These are phyloP conservation scores for Anhinga rufa DNA, from an alignment of 2,113 vertebrate species.

Conservation along the genomic window DNA sequence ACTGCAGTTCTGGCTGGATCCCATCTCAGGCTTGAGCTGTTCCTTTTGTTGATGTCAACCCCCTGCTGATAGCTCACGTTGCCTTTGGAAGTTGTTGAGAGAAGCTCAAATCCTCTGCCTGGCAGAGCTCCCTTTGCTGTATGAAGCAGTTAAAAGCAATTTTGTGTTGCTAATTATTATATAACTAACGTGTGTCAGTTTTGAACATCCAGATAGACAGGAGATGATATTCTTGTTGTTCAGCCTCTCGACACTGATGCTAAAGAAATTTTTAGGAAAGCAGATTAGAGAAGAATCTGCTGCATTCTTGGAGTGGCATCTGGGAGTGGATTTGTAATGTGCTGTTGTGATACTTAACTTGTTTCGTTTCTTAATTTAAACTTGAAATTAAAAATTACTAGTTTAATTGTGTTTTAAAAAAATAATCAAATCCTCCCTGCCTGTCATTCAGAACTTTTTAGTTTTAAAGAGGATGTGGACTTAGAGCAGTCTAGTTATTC, in stretches of 20 bases:
- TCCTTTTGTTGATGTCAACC: slow-evolving; percentile 35
- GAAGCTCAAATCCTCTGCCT: neutral
- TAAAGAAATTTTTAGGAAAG: neutral
- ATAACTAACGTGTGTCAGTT: neutral
- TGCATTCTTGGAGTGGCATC: neutral
- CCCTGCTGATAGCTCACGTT: neutral
- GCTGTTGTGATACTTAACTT: neutral
- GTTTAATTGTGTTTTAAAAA: neutral
- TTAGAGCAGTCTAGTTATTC: neutral
- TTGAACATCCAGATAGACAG: neutral
- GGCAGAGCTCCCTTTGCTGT: neutral
- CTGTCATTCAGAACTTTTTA: neutral
- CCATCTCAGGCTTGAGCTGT: slow-evolving; percentile 14
- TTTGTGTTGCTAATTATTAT: slow-evolving; percentile 1
- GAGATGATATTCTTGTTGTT: neutral
- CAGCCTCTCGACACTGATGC: neutral
- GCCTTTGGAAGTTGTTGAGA: neutral
- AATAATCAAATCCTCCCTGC: neutral
- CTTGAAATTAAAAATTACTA: neutral
- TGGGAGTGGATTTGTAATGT: neutral
- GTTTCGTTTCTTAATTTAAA: neutral
- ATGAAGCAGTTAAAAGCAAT: neutral
- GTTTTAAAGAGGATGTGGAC: neutral
- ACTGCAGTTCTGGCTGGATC: slow-evolving; percentile 33
- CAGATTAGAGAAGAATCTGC: neutral